phyloP scores from a whole-genome alignment of 2,888 invertebrate species.

The Formica aserva region DNA sequence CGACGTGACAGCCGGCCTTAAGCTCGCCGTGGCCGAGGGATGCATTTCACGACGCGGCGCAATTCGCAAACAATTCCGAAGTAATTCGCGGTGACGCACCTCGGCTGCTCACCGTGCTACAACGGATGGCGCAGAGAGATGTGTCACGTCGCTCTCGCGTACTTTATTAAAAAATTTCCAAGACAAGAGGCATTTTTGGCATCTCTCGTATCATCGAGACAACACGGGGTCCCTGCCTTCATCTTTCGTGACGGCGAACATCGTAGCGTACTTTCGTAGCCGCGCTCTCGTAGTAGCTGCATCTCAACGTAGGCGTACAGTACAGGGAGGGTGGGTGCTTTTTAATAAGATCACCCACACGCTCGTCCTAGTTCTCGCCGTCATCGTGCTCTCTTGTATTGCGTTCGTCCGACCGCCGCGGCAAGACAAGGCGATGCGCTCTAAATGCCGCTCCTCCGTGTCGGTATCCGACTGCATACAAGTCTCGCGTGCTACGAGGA shows the following conservation, averaged over 20 bases:
- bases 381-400: constrained; percentile 11
- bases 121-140: constrained; percentile 28
- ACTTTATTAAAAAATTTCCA: constrained; percentile 81
- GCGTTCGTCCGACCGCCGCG: constrained; percentile 12
- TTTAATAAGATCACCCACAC: constrained; percentile 47
- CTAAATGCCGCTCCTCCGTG: constrained; percentile 46
- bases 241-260: neutral
- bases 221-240: constrained; percentile 40
- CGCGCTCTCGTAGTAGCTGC: constrained; percentile 10
- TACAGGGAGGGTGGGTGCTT: neutral
- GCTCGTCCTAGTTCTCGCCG: constrained; percentile 16
- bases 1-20: constrained; percentile 45
- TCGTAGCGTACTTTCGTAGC: neutral
- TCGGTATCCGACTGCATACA: constrained; percentile 36
- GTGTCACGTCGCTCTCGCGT: constrained; percentile 43
- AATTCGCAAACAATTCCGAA: constrained; percentile 49
- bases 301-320: neutral
- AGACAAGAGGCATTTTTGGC: constrained; percentile 75
- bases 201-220: constrained; percentile 17
- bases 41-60: constrained; percentile 24
- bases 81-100: constrained; percentile 45
- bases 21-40: constrained; percentile 24
- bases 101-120: constrained; percentile 42
- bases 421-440: constrained; percentile 32
- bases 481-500: constrained; percentile 18